phyloP scores from a whole-genome alignment of 2,113 vertebrate species.

The Triplophysa rosa region DNA sequence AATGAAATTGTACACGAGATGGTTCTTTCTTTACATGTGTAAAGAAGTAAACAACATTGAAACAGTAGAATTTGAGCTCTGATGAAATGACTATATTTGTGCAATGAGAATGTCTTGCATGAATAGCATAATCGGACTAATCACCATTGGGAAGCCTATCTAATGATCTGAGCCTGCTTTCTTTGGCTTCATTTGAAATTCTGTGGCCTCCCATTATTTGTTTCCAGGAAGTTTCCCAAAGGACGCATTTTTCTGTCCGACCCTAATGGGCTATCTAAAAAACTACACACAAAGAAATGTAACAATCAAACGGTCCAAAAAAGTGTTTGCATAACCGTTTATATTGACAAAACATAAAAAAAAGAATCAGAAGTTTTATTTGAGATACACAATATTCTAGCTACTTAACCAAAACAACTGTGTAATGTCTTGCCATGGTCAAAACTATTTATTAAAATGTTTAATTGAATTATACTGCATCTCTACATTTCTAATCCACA shows the following conservation, averaged over 20 bases:
- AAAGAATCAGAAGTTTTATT: neutral
- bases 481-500: neutral
- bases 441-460: too few species aligned
- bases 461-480: too few species aligned
- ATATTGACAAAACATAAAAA: neutral
- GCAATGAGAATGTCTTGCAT: constrained; percentile 10
- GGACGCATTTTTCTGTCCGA: constrained; percentile 19
- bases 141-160: constrained; percentile 33
- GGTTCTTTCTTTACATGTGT: neutral
- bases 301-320: neutral
- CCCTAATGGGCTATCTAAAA: constrained; percentile 1
- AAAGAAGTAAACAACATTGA: constrained; percentile 3
- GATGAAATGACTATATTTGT: neutral
- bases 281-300: constrained; percentile 6
- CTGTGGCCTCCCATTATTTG: constrained; percentile 29
- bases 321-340: neutral
- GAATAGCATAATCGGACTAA: constrained; percentile 35
- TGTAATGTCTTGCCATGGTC: neutral
- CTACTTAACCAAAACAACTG: neutral
- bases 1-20: neutral
- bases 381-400: neutral
- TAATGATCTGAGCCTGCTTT: constrained; percentile 35
- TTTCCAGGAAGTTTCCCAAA: constrained; percentile 31
- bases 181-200: constrained; percentile 25
- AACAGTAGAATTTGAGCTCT: neutral